A percentile compares a stretch with the other conserved stretches of the same genome.
Evolutionary conservation across 2,113 vertebrate genomes (phyloP).

Genomic region (Bubo scandiacus): DNA sequence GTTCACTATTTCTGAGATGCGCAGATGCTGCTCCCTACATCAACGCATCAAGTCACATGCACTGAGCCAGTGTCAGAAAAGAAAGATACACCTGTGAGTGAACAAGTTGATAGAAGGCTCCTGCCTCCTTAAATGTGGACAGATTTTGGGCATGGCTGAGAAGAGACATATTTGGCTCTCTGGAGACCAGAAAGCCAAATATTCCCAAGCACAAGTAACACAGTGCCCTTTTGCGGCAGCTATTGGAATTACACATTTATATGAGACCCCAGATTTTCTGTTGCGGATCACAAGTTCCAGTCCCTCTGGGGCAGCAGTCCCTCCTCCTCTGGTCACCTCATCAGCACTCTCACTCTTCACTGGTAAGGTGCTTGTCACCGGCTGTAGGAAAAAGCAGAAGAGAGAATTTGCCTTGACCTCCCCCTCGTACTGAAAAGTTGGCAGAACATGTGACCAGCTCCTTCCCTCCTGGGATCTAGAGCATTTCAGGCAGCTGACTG

Average conservation of each 20-base stretch:
- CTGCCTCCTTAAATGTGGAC: neutral
- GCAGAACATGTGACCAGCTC: neutral
- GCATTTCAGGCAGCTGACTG: neutral
- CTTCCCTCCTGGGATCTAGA: neutral
- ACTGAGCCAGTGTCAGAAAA: neutral
- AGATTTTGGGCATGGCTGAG: neutral
- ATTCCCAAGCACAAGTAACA: neutral
- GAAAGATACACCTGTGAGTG: conserved; percentile 19
- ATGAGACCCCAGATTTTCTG: neutral
- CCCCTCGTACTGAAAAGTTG: neutral
- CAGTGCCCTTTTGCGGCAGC: conserved; percentile 18
- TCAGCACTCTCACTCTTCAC: neutral
- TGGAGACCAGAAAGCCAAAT: neutral
- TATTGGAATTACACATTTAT: neutral
- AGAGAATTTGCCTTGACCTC: neutral
- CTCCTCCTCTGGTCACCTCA: conserved; percentile 8
- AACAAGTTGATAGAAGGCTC: neutral
- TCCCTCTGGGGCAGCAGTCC: neutral
- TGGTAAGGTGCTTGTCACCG: neutral
- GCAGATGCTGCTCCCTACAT: neutral
- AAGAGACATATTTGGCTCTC: neutral
- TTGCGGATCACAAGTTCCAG: neutral
- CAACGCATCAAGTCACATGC: neutral
- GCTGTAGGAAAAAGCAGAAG: conserved; percentile 46
- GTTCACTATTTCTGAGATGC: neutral